phyloP scores from a whole-genome alignment of 2,113 vertebrate genomes.

The Onychostruthus taczanowskii region DNA sequence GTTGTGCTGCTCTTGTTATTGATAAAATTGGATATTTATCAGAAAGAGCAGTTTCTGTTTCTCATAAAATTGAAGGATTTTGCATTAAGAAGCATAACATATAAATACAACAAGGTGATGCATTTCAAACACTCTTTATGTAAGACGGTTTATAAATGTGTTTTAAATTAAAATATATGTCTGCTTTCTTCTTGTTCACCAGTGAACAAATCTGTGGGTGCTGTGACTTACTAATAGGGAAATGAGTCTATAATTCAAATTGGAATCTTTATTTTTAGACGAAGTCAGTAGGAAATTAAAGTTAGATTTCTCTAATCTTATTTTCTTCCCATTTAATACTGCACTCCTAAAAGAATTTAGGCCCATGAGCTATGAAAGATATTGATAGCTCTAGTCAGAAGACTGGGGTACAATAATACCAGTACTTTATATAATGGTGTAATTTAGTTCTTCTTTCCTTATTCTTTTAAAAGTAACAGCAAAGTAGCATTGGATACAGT shows the following conservation, averaged over 20 bases:
- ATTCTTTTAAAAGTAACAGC: background rate
- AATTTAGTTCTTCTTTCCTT: background rate
- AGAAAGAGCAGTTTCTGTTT: slow-evolving; percentile 19
- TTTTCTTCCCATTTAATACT: slow-evolving; percentile 28
- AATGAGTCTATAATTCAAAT: slow-evolving; percentile 52
- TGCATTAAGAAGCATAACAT: background rate
- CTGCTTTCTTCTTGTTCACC: slow-evolving; percentile 6
- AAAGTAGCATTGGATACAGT: background rate
- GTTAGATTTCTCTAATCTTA: slow-evolving; percentile 38
- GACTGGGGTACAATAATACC: background rate
- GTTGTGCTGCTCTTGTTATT: slow-evolving; percentile 45
- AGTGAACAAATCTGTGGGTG: slow-evolving; percentile 42
- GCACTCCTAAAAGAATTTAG: background rate
- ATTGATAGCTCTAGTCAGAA: background rate
- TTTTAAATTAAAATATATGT: background rate
- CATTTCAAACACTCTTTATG: background rate
- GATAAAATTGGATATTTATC: slow-evolving; percentile 73
- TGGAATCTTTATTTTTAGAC: slow-evolving; percentile 62
- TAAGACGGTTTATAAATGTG: background rate
- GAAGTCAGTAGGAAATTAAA: slow-evolving; percentile 39
- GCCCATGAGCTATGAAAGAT: background rate
- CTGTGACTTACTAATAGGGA: slow-evolving; percentile 50
- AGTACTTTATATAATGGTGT: background rate
- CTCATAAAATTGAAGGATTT: background rate
- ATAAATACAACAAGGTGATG: background rate